Percentiles rank a stretch among this genome's conserved stretches.
These are phyloP conservation scores for Desoria tigrina DNA, from an alignment of 2,888 invertebrate genomes.

Conservation along the genomic window DNA sequence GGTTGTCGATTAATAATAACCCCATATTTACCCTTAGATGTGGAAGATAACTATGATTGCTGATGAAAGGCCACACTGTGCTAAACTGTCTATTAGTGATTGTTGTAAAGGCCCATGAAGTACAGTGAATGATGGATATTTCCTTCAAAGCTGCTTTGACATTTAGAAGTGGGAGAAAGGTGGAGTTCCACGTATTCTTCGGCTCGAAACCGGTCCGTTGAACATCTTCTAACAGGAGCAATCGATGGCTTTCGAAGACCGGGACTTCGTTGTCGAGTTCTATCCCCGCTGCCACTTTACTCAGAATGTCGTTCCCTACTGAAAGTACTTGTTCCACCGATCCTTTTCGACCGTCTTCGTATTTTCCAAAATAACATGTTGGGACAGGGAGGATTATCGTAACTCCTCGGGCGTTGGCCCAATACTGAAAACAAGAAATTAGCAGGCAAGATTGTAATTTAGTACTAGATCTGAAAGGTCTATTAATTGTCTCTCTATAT, in stretches of 20 bases:
- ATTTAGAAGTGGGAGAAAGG: constrained; percentile 32
- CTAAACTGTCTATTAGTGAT: constrained; percentile 7
- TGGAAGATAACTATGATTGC: constrained; percentile 22
- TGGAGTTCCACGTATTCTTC: constrained; percentile 15
- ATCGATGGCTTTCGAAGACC: constrained; percentile 16
- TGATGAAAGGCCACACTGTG: constrained; percentile 28
- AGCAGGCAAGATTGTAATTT: too few relatives aligned
- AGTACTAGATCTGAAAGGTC: too few relatives aligned
- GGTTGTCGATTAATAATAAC: too few relatives aligned
- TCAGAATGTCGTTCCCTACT: constrained; percentile 20
- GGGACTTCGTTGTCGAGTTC: constrained; percentile 15
- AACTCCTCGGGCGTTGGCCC: background rate
- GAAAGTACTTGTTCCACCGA: background rate
- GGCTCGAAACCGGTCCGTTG: constrained; percentile 16
- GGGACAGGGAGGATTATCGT: constrained; percentile 19
- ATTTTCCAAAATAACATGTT: constrained; percentile 28
- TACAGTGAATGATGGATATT: constrained; percentile 25
- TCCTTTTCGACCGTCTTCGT: constrained; percentile 21
- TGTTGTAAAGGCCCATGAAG: constrained; percentile 30
- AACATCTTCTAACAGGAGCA: constrained; percentile 29
- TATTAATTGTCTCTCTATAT: too few relatives aligned
- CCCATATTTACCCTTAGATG: constrained; percentile 26
- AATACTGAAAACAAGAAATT: constrained; percentile 22
- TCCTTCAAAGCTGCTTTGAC: constrained; percentile 29
- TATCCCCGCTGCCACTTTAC: constrained; percentile 30